Conservation (phyloP, 1,140 invertebrate genomes). For the Heterodera carotae region DNA sequence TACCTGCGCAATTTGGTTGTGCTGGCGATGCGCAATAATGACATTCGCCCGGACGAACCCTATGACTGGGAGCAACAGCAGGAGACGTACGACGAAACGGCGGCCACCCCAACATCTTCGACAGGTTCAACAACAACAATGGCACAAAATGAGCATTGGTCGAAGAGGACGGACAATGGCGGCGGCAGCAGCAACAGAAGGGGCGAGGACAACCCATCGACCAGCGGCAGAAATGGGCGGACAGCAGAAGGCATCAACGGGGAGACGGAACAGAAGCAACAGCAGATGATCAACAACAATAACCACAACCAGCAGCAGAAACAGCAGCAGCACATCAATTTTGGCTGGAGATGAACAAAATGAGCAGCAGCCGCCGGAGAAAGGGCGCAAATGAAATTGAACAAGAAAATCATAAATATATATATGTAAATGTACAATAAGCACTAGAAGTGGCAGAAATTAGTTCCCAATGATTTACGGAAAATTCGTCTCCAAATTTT, state of each 20-base stretch:
- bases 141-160: background rate
- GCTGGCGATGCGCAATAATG: slow-evolving; percentile 43
- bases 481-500: too few relatives aligned
- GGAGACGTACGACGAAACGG: too few relatives aligned
- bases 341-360: too few relatives aligned
- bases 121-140: background rate
- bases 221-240: background rate
- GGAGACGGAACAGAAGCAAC: background rate
- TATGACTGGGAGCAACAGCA: slow-evolving; percentile 43
- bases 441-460: too few relatives aligned
- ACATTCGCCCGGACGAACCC: slow-evolving; percentile 41
- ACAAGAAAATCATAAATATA: too few relatives aligned
- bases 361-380: too few relatives aligned
- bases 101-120: background rate
- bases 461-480: too few relatives aligned
- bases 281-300: background rate
- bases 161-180: slow-evolving; percentile 5
- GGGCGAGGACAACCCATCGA: too few relatives aligned
- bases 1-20: slow-evolving; percentile 32
- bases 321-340: too few relatives aligned
- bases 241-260: background rate
- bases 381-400: too few relatives aligned
- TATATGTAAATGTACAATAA: too few relatives aligned
- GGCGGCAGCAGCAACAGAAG: too few relatives aligned
- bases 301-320: background rate